Conservation (phyloP, 2,888 invertebrate species). For the Polietes domitor region DNA sequence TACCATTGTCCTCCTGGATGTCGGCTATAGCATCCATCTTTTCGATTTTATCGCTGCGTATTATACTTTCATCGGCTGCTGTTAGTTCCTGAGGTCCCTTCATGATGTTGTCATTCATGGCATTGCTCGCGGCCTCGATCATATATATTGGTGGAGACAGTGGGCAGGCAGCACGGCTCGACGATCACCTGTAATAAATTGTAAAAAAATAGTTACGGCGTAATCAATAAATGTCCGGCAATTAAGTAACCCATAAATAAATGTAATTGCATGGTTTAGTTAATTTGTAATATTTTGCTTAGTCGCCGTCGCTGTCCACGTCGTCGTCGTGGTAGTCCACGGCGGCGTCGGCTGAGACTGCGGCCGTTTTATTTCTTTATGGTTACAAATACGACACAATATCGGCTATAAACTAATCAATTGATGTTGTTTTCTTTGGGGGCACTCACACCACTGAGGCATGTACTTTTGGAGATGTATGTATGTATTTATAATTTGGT, state of each 20-base stretch:
- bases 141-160: not conserved
- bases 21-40: constrained; percentile 69
- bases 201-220: constrained; percentile 38
- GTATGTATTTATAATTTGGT: not conserved
- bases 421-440: not conserved
- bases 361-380: constrained; percentile 22
- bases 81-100: constrained; percentile 74
- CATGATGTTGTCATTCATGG: constrained; percentile 68
- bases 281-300: not conserved
- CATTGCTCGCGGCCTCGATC: not conserved
- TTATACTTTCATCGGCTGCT: constrained; percentile 69
- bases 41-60: constrained; percentile 72
- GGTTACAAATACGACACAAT: constrained; percentile 19
- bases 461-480: not conserved
- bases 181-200: constrained; percentile 43
- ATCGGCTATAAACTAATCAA: constrained; percentile 34
- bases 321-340: not conserved
- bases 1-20: constrained; percentile 70
- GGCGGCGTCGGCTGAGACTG: too few relatives aligned
- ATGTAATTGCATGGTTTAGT: constrained; percentile 14
- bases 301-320: not conserved
- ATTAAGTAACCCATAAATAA: not conserved
- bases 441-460: not conserved
- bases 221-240: constrained; percentile 1
- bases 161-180: too few relatives aligned